Evolutionary conservation across 2,888 invertebrate species (phyloP).

Genomic region (Melanotus villosus): DNA sequence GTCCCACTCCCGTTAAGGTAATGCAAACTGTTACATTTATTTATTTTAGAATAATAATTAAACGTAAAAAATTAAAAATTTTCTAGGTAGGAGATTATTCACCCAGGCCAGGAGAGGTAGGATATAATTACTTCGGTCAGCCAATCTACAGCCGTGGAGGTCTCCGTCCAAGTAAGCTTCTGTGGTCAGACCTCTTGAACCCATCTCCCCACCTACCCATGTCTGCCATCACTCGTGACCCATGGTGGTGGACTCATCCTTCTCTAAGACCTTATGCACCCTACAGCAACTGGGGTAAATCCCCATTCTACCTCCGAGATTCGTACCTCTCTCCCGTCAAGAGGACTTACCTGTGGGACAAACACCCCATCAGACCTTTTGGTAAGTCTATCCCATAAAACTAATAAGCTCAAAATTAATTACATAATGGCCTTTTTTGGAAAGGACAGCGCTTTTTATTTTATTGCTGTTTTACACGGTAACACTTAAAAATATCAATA

Average conservation of each 20-base stretch:
- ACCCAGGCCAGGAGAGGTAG: slow-evolving; percentile 80
- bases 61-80: not conserved
- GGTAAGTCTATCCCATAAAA: slow-evolving; percentile 75
- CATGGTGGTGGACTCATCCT: slow-evolving; percentile 91
- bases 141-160: slow-evolving; percentile 82
- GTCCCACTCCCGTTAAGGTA: slow-evolving; percentile 80
- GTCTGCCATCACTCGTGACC: slow-evolving; percentile 87
- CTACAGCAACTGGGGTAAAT: slow-evolving; percentile 77
- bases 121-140: slow-evolving; percentile 83
- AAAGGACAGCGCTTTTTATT: slow-evolving; percentile 50
- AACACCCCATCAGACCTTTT: slow-evolving; percentile 91
- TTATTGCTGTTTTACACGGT: slow-evolving; percentile 10
- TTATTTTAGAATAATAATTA: no score
- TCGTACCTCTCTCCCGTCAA: slow-evolving; percentile 93
- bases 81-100: slow-evolving; percentile 74
- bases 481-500: slow-evolving; percentile 7
- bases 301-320: slow-evolving; percentile 86
- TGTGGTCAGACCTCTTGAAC: slow-evolving; percentile 79
- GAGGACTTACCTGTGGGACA: slow-evolving; percentile 92
- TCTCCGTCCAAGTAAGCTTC: slow-evolving; percentile 68
- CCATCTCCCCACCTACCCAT: slow-evolving; percentile 84
- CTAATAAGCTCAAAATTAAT: slow-evolving; percentile 22
- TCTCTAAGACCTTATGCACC: slow-evolving; percentile 81
- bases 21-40: no score
- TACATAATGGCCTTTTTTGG: slow-evolving; percentile 33